phyloP scores from a whole-genome alignment of 1,140 invertebrate species.

The Lysiphlebus fabarum region DNA sequence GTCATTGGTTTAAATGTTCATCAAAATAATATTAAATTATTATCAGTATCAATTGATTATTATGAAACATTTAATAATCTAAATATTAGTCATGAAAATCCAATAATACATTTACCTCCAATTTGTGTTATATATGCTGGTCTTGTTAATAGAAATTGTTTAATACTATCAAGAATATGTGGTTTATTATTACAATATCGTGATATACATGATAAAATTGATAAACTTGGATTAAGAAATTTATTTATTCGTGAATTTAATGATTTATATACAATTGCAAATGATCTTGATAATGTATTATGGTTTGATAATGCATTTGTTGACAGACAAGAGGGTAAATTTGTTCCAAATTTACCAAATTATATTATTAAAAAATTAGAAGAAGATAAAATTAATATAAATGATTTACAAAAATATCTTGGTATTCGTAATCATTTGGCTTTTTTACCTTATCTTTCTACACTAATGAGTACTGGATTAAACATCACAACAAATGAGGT shows the following conservation, averaged over 20 bases:
- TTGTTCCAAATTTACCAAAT: slow-evolving; percentile 28
- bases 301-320: slow-evolving; percentile 36
- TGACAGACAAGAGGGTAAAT: slow-evolving; percentile 16
- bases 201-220: slow-evolving; percentile 21
- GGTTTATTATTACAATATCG: slow-evolving; percentile 39
- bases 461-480: slow-evolving; percentile 28
- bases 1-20: slow-evolving; percentile 38
- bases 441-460: slow-evolving; percentile 34
- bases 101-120: slow-evolving; percentile 38
- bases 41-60: slow-evolving; percentile 41
- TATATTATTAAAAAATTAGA: slow-evolving; percentile 20
- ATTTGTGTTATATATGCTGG: slow-evolving; percentile 40
- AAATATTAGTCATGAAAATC: slow-evolving; percentile 28
- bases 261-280: slow-evolving; percentile 28
- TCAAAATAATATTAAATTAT: slow-evolving; percentile 31
- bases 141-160: slow-evolving; percentile 36
- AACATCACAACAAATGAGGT: slow-evolving; percentile 30
- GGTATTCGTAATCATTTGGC: slow-evolving; percentile 39
- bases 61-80: slow-evolving; percentile 40
- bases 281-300: slow-evolving; percentile 33
- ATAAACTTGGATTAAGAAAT: slow-evolving; percentile 10
- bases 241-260: slow-evolving; percentile 22
- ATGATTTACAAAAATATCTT: slow-evolving; percentile 24
- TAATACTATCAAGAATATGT: slow-evolving; percentile 40
- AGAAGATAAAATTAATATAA: too few relatives aligned